phyloP scores from a whole-genome alignment of 2,113 vertebrate species.

The Falco punctatus region DNA sequence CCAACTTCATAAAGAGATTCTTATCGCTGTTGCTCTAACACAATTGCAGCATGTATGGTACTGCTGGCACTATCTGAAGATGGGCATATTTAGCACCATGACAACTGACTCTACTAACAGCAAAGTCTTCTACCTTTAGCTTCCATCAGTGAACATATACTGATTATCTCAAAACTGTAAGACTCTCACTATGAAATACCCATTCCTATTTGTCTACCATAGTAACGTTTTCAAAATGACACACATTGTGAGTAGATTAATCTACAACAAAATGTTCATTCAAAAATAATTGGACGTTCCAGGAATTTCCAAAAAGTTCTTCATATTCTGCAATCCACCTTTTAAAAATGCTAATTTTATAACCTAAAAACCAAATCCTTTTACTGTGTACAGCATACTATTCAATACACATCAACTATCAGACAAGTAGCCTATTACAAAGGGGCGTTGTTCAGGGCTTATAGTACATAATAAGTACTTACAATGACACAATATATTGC shows the following conservation, averaged over 20 bases:
- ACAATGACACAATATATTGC: slow-evolving; percentile 39
- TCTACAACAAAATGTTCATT: neutral
- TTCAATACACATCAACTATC: slow-evolving; percentile 18
- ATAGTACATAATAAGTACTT: slow-evolving; percentile 49
- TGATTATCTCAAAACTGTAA: neutral
- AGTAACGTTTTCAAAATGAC: neutral
- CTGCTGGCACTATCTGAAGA: neutral
- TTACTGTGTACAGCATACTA: neutral
- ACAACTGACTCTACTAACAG: neutral
- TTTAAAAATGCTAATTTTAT: slow-evolving; percentile 50
- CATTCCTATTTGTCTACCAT: neutral
- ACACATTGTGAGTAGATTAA: neutral
- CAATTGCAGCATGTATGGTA: neutral
- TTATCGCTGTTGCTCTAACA: neutral
- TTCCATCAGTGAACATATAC: neutral
- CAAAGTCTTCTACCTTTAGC: neutral
- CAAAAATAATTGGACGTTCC: slow-evolving; percentile 11
- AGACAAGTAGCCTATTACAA: slow-evolving; percentile 32
- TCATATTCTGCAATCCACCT: slow-evolving; percentile 18
- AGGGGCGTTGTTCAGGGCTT: slow-evolving; percentile 7
- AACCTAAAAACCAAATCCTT: slow-evolving; percentile 25
- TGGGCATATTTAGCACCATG: neutral
- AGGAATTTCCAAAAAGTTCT: neutral
- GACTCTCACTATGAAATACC: neutral
- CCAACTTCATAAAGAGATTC: neutral